Conservation (phyloP, 2,113 vertebrate genomes). For the Cephalopholis sonnerati region DNA sequence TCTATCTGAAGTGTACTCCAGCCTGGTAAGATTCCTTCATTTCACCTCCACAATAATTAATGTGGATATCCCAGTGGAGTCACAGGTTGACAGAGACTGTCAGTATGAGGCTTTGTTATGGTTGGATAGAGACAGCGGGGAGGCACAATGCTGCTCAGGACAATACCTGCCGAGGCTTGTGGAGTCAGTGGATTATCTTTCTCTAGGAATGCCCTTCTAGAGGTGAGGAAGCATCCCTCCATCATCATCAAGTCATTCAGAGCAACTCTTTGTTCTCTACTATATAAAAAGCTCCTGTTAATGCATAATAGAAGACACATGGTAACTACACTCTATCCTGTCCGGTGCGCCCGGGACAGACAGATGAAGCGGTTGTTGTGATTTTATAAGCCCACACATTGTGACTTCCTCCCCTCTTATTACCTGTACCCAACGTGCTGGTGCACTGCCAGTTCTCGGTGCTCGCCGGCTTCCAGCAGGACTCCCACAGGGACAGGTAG, state of each 20-base stretch:
- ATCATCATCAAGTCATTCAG: constrained; percentile 1
- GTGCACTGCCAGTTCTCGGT: constrained; percentile 92
- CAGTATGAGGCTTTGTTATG: constrained; percentile 42
- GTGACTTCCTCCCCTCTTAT: constrained; percentile 51
- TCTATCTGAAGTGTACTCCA: constrained; percentile 1
- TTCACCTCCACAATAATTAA: constrained; percentile 16
- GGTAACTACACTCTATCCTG: background rate
- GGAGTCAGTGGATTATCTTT: background rate
- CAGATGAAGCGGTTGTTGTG: background rate
- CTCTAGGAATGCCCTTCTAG: background rate
- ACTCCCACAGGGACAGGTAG: constrained; percentile 97
- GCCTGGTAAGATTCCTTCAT: background rate
- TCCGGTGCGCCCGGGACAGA: background rate
- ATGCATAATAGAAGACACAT: background rate
- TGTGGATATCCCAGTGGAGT: constrained; percentile 38
- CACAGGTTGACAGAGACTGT: constrained; percentile 19
- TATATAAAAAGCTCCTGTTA: background rate
- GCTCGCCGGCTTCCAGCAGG: constrained; percentile 91
- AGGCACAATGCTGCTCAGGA: background rate
- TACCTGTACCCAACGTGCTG: constrained; percentile 93
- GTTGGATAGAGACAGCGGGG: constrained; percentile 1
- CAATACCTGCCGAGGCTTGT: background rate
- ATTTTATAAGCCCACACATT: background rate
- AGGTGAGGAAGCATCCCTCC: constrained; percentile 9
- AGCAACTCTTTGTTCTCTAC: constrained; percentile 40